phyloP scores from a whole-genome alignment of 2,797 vertebrate genomes.

The Lacerta bilineata region DNA sequence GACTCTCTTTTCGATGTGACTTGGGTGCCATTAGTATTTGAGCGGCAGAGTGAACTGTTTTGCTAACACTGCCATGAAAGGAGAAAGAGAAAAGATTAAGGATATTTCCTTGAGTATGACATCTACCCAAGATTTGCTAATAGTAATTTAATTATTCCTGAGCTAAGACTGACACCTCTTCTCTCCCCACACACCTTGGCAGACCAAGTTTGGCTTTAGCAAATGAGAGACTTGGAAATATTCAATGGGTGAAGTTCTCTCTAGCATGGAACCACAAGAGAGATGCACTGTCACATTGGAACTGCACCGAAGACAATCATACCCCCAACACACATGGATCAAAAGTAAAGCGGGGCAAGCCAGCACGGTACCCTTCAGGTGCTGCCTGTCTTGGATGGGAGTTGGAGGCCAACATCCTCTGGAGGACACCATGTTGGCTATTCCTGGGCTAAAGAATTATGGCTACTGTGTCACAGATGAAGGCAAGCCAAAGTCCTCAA shows the following conservation, averaged over 20 bases:
- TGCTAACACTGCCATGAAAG: slow-evolving; percentile 56
- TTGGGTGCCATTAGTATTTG: slow-evolving; percentile 71
- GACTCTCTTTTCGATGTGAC: slow-evolving; percentile 67
- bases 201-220: not conserved
- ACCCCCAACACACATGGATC: no score
- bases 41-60: slow-evolving; percentile 63
- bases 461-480: not conserved
- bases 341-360: not conserved
- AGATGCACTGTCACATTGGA: not conserved
- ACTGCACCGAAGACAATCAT: no score
- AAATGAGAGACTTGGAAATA: no score
- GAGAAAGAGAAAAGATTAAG: not conserved
- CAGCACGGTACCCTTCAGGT: no score
- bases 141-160: not conserved
- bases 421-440: no score
- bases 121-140: not conserved
- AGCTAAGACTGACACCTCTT: not conserved
- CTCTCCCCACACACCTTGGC: no score
- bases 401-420: no score
- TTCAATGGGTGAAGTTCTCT: not conserved
- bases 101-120: slow-evolving; percentile 1
- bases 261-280: no score
- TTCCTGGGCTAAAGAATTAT: not conserved
- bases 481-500: not conserved
- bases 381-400: no score